phyloP scores from a whole-genome alignment of 2,888 invertebrate species.

The Melieria picta region DNA sequence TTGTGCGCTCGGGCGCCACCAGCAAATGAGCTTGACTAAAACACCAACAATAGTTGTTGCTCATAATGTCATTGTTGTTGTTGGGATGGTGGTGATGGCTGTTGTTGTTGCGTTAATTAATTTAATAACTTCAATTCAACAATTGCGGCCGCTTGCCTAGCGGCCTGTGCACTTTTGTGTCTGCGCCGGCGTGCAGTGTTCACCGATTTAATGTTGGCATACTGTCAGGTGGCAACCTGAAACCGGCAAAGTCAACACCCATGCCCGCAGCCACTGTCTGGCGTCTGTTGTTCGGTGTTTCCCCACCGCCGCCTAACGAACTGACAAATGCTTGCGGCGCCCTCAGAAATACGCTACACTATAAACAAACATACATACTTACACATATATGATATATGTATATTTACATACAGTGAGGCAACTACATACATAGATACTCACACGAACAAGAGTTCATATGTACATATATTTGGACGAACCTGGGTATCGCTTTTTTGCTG shows the following conservation, averaged over 20 bases:
- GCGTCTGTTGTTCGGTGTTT: not conserved
- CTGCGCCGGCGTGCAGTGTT: conserved; percentile 20
- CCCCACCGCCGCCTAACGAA: not conserved
- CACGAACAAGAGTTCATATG: no score
- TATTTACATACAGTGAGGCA: no score
- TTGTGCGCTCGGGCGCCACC: not conserved
- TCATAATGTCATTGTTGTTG: conserved; percentile 12
- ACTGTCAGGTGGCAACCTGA: conserved; percentile 10
- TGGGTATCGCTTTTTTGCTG: no score
- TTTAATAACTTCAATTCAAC: conserved; percentile 34
- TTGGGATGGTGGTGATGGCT: conserved; percentile 3
- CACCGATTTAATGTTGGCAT: conserved; percentile 6
- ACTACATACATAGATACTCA: no score
- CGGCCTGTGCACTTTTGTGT: not conserved
- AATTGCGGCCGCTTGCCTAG: not conserved
- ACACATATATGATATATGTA: not conserved
- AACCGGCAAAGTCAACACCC: conserved; percentile 4
- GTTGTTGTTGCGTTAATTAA: conserved; percentile 24
- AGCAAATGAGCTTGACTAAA: not conserved
- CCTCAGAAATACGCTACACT: not conserved
- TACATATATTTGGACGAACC: no score
- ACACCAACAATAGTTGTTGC: not conserved
- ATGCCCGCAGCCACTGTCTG: not conserved
- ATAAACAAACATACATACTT: not conserved
- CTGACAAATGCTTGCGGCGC: not conserved